Conservation (phyloP, 2,113 vertebrate species). For the Sebastes fasciatus region DNA sequence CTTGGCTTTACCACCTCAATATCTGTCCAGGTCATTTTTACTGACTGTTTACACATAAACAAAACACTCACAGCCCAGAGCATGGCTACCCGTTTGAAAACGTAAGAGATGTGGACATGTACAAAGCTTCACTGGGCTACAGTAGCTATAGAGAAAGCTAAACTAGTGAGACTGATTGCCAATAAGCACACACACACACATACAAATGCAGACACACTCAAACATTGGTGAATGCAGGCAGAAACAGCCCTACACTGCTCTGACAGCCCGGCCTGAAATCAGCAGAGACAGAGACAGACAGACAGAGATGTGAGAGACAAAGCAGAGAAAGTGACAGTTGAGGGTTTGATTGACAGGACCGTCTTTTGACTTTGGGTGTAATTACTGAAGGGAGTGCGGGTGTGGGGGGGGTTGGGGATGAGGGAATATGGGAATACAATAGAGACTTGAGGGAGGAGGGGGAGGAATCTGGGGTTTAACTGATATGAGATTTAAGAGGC, state of each 20-base stretch:
- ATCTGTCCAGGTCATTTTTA: conserved; percentile 2
- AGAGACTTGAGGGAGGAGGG: conserved; percentile 51
- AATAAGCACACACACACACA: neutral
- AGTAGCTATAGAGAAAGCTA: neutral
- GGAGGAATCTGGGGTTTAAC: conserved; percentile 53
- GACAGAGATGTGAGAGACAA: conserved; percentile 72
- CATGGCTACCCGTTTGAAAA: neutral
- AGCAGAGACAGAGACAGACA: conserved; percentile 51
- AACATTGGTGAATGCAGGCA: conserved; percentile 32
- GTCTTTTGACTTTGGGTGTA: conserved; percentile 76
- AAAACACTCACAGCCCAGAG: neutral
- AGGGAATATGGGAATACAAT: conserved; percentile 64
- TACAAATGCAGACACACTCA: neutral
- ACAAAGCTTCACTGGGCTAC: neutral
- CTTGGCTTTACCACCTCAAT: neutral
- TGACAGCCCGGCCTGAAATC: conserved; percentile 79
- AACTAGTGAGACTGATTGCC: conserved; percentile 14
- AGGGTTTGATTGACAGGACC: conserved; percentile 72
- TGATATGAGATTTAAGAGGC: conserved; percentile 42
- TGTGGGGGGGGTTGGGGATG: conserved; percentile 15
- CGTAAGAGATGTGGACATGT: neutral
- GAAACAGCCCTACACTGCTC: conserved; percentile 27
- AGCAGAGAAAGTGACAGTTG: conserved; percentile 68
- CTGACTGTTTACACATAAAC: neutral
- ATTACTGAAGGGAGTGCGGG: conserved; percentile 61